Conservation (phyloP, 1,140 invertebrate species). For the Macrostomum lignano region DNA sequence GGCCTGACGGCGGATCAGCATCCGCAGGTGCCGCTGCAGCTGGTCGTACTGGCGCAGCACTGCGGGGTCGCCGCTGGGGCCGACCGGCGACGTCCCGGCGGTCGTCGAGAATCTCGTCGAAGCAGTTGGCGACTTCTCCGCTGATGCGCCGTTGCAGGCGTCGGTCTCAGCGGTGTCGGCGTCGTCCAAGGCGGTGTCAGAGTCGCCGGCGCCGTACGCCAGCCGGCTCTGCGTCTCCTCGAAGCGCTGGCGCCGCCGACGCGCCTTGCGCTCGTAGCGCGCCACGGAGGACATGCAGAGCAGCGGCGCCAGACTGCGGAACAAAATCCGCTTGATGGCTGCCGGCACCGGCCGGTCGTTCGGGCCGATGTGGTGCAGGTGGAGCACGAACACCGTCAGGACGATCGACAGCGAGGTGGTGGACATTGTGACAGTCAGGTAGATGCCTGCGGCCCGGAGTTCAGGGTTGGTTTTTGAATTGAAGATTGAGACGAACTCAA, state of each 20-base stretch:
- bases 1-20: conserved; percentile 4
- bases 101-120: no score
- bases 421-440: conserved; percentile 27
- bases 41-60: conserved; percentile 4
- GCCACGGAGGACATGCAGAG: background rate
- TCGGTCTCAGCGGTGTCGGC: conserved; percentile 38
- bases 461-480: no score
- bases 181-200: conserved; percentile 46
- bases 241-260: no score
- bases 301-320: background rate
- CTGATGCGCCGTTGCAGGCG: no score
- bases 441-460: no score
- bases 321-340: conserved; percentile 13
- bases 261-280: no score
- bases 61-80: no score
- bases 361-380: conserved; percentile 26
- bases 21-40: background rate
- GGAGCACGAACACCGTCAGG: conserved; percentile 26
- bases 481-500: no score
- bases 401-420: conserved; percentile 28
- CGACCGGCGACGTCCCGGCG: no score
- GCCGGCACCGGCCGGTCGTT: conserved; percentile 16
- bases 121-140: no score
- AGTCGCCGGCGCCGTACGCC: conserved; percentile 38
- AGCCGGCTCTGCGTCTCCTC: no score